Conservation (phyloP, 2,888 invertebrate species). For the Calameuta filiformis region DNA sequence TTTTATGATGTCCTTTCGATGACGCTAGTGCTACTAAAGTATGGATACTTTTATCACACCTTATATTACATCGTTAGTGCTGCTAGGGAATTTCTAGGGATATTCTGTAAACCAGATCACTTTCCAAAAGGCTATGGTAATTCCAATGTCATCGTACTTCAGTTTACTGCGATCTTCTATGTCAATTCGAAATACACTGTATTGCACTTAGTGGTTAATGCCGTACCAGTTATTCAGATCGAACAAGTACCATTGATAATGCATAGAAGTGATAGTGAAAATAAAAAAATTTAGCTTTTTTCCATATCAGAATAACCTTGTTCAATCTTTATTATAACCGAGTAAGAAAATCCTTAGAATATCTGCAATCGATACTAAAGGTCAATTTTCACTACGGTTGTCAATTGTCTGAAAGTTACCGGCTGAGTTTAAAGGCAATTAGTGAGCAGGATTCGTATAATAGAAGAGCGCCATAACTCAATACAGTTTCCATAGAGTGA, state of each 20-base stretch:
- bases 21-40: no score
- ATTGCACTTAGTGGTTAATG: neutral
- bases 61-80: neutral
- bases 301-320: no score
- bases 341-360: neutral
- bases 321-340: neutral
- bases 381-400: neutral
- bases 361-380: neutral
- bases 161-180: neutral
- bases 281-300: neutral
- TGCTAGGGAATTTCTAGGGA: neutral
- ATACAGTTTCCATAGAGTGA: constrained; percentile 40
- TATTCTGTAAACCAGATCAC: neutral
- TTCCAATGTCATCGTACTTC: neutral
- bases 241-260: neutral
- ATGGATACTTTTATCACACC: neutral
- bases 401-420: neutral
- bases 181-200: neutral
- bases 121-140: neutral
- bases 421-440: constrained; percentile 50
- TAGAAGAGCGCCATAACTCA: constrained; percentile 18
- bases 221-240: neutral
- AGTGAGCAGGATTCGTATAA: constrained; percentile 29
- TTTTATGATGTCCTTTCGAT: no score
- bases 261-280: neutral